Base-by-base conservation (phyloP, 2,888 invertebrate genomes). In the Toxonevra muliebris region DNA sequence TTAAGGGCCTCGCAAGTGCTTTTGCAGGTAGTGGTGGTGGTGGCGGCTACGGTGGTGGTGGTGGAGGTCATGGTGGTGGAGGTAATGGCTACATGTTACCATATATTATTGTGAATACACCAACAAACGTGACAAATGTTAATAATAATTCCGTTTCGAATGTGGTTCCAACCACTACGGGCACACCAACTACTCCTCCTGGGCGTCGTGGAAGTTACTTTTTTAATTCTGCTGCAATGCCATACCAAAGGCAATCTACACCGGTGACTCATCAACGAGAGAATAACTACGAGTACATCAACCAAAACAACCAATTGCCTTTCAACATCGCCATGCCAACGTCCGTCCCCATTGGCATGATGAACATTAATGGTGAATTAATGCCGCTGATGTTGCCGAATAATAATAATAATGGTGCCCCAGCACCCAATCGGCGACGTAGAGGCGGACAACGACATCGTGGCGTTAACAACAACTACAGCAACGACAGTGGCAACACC, bases 21-120 rank as follows among this genome's bases (percentile, higher is more conserved):
- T n/a, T 20, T 54, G 10, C 48, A 30, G 30, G 61, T 15, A n/a
- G 11, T 53, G 30, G 50, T 12, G 42, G 55, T 20, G 61, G 61
- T 4, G 55, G 57, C 45, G 13, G 13, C 15, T 12, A 0, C n/a
- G 13, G 61, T 0, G 52, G 65, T 40, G 59, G 10, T 1, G 48
- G 12, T 30, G 54, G 40, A 52, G 53, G 11, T 58, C 68, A 62
- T 52, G 52, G 66, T 65, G 73, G 72, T 41, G 63, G 67, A 63
- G 68, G 65, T 71, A 71, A 70, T 69, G 71, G 71, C 64, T 67
- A 67, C 59, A 69, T 65, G 13, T 3, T 61, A 9, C 68, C 68
- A 13, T 68, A 68, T 50, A 57, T 68, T 19, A 57, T 65, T n/a
- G 30, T 69, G 0, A 64, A 61, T 45, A 40, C 19, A 2, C 68